Percentiles rank a stretch among this genome's conserved stretches.
phyloP scores from a whole-genome alignment of 2,113 vertebrate species.

The Mesitornis unicolor region DNA sequence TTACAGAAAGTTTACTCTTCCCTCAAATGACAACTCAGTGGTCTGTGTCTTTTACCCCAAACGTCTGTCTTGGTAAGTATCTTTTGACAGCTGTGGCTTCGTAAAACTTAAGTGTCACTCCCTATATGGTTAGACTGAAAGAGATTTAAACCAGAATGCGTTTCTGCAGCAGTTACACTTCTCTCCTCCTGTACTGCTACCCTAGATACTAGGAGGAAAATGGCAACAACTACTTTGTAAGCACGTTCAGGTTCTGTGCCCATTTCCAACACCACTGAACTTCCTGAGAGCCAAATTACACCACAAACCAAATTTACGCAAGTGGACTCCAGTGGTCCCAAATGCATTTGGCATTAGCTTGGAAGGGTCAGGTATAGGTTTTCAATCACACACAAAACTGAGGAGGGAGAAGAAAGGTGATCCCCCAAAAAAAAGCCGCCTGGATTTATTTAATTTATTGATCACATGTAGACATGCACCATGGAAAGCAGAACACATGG shows the following conservation, averaged over 20 bases:
- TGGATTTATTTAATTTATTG: neutral
- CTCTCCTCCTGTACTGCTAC: neutral
- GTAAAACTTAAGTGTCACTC: neutral
- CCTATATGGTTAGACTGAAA: neutral
- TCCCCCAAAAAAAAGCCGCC: neutral
- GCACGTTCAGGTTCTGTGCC: neutral
- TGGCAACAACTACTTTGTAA: neutral
- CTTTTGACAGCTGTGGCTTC: neutral
- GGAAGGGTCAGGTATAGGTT: neutral
- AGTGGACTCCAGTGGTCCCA: neutral
- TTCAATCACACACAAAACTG: neutral
- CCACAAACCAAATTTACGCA: neutral
- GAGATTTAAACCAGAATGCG: neutral
- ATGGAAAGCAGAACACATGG: neutral
- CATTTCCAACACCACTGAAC: neutral
- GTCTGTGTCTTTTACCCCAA: neutral
- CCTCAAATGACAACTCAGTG: neutral
- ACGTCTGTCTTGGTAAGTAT: neutral
- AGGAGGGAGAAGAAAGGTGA: neutral
- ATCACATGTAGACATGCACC: neutral
- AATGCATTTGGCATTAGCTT: neutral
- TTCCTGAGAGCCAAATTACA: neutral
- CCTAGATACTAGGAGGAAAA: neutral
- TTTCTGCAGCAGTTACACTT: neutral
- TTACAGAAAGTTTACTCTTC: neutral